Evolutionary conservation across 2,888 invertebrate species (phyloP).

Genomic region (Pogonocherus hispidulus): DNA sequence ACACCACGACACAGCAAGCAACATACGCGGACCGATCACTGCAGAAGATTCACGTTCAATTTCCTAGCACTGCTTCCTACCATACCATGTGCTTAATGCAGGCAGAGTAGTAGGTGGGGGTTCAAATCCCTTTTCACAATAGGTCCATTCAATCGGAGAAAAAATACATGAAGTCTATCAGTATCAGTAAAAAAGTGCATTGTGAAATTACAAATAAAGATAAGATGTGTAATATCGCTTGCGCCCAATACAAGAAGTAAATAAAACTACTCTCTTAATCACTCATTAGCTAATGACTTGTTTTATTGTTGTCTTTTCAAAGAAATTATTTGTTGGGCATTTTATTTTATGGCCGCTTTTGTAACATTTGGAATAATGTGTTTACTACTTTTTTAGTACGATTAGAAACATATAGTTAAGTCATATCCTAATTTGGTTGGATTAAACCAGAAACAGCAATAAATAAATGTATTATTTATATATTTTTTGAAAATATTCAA

Average conservation of each 20-base stretch:
- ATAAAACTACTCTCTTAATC: conserved; percentile 10
- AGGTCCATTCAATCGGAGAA: conserved; percentile 21
- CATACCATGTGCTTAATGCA: conserved; percentile 19
- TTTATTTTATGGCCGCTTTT: background rate
- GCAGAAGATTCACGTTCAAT: conserved; percentile 13
- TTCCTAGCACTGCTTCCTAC: conserved; percentile 11
- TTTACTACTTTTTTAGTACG: conserved; percentile 6
- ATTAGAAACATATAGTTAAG: conserved; percentile 1
- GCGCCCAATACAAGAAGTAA: conserved; percentile 2
- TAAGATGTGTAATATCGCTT: conserved; percentile 3
- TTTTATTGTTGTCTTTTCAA: background rate
- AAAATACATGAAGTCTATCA: conserved; percentile 5
- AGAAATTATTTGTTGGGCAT: background rate
- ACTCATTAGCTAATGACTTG: background rate
- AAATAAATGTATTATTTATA: no score
- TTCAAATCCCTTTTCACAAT: conserved; percentile 17
- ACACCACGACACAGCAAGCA: background rate
- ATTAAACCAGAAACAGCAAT: no score
- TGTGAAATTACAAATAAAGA: conserved; percentile 28
- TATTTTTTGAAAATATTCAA: no score
- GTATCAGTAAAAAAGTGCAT: conserved; percentile 24
- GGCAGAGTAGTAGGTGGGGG: conserved; percentile 4
- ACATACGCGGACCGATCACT: conserved; percentile 21
- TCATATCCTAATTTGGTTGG: no score
- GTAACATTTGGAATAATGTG: background rate